A percentile compares a stretch with the other conserved stretches of the same genome.
Conservation (phyloP, 2,797 vertebrate genomes). For the Lateolabrax maculatus region DNA sequence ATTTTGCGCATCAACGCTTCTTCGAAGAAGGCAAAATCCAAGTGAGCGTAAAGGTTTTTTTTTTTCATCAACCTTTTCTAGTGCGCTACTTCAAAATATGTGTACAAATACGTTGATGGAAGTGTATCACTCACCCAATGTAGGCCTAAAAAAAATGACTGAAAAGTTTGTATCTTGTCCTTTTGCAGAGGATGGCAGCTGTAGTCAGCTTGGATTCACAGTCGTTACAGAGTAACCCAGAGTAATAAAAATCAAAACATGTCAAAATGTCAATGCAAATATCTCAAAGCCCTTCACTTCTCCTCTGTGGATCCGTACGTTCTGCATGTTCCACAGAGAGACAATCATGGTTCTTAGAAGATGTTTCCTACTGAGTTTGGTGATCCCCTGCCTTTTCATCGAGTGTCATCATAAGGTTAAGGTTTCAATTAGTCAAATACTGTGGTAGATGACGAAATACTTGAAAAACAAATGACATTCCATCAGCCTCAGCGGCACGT, state of each 20-base stretch:
- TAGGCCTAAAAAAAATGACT: not conserved
- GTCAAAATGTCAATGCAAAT: not conserved
- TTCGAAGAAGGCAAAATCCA: no score
- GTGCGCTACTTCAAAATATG: no score
- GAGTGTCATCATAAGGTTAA: not conserved
- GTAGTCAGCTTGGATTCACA: not conserved
- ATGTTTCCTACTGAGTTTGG: not conserved
- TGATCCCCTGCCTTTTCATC: not conserved
- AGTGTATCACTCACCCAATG: no score
- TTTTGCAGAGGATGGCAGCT: not conserved
- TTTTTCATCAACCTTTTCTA: no score
- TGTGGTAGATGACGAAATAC: not conserved
- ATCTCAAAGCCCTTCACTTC: not conserved
- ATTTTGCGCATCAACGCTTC: no score
- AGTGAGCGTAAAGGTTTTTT: no score
- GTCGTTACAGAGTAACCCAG: not conserved
- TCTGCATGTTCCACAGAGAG: not conserved
- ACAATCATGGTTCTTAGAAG: not conserved
- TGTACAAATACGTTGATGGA: no score
- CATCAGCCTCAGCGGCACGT: not conserved
- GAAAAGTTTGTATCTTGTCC: not conserved
- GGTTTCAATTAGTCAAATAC: not conserved
- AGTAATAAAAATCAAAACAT: not conserved
- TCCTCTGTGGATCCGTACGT: not conserved
- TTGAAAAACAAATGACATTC: not conserved